These are phyloP conservation scores for Ypsolopha sequella DNA, from an alignment of 2,888 invertebrate species.

Conservation along the genomic window DNA sequence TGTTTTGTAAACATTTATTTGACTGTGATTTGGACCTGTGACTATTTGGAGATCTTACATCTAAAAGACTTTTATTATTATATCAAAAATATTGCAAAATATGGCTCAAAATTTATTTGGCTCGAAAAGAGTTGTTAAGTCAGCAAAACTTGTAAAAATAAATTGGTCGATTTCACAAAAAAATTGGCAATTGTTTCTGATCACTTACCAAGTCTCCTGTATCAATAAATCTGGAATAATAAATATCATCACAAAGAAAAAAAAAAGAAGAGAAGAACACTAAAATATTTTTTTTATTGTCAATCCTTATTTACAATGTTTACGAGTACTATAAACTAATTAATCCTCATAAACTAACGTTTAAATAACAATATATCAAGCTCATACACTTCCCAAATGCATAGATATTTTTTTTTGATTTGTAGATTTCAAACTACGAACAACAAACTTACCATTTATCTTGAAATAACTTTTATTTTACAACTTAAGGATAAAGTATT, in stretches of 20 bases:
- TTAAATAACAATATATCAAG: slow-evolving; percentile 27
- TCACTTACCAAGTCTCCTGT: neutral
- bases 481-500: too few relatives aligned
- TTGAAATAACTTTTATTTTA: neutral
- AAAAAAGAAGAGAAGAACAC: neutral
- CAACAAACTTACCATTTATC: neutral
- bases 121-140: too few relatives aligned
- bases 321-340: slow-evolving; percentile 35
- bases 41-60: neutral
- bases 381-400: slow-evolving; percentile 34
- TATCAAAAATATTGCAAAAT: too few relatives aligned
- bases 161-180: too few relatives aligned
- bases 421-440: too few relatives aligned
- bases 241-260: neutral
- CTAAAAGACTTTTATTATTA: too few relatives aligned
- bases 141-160: too few relatives aligned
- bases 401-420: slow-evolving; percentile 7
- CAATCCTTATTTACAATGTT: slow-evolving; percentile 67
- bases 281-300: slow-evolving; percentile 41
- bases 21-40: neutral
- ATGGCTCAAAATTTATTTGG: too few relatives aligned
- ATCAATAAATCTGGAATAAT: neutral
- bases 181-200: neutral
- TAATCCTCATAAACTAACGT: slow-evolving; percentile 17
- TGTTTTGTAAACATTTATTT: neutral